Conservation (phyloP, 2,113 vertebrate genomes). For the Myotis davidii region DNA sequence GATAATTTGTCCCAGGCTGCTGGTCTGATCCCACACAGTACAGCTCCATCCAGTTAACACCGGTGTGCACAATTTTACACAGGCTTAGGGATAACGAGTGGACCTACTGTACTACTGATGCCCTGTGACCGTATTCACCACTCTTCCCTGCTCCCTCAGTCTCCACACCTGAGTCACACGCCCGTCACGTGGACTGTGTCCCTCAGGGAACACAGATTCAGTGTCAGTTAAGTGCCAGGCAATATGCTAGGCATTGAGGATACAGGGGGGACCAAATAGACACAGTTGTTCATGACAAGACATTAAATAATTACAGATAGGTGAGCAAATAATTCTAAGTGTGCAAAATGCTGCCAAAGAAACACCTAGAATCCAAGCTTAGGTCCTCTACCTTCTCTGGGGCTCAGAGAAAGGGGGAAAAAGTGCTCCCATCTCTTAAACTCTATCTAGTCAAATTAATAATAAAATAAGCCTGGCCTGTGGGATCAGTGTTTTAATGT, state of each 20-base stretch:
- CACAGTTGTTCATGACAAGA: not conserved
- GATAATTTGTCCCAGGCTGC: not conserved
- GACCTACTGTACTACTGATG: not conserved
- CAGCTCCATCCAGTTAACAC: not conserved
- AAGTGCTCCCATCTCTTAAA: not conserved
- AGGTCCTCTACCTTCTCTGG: not conserved
- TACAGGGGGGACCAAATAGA: not conserved
- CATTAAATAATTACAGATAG: not conserved
- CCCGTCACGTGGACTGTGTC: not conserved
- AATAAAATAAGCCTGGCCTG: not conserved
- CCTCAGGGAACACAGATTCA: not conserved
- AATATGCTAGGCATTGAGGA: not conserved
- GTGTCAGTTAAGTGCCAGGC: not conserved
- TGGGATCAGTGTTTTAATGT: too few relatives aligned
- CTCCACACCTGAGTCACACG: not conserved
- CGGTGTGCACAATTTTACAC: not conserved
- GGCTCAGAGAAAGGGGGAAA: not conserved
- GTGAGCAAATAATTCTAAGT: not conserved
- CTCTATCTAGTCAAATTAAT: not conserved
- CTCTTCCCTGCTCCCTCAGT: not conserved
- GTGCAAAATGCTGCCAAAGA: not conserved
- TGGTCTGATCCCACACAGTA: not conserved
- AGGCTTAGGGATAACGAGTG: not conserved
- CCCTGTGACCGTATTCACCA: too few relatives aligned
- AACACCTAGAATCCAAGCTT: not conserved